Conservation (phyloP, 2,113 vertebrate genomes). For the Riparia riparia region DNA sequence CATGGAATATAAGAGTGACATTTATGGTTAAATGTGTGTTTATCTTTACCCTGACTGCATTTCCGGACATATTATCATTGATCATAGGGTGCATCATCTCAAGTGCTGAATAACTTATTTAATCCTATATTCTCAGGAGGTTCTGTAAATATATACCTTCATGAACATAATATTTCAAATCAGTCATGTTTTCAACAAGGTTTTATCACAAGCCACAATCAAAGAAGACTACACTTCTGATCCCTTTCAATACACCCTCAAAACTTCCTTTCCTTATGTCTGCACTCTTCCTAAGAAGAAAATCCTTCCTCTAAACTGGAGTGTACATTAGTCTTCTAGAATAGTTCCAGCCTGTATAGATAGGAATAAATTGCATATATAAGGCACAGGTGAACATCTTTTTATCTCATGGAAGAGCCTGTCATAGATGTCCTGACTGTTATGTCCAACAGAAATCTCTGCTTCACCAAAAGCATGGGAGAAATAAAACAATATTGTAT, state of each 20-base stretch:
- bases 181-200: neutral
- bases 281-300: neutral
- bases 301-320: neutral
- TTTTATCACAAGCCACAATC: neutral
- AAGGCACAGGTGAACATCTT: neutral
- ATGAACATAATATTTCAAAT: neutral
- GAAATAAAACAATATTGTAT: neutral
- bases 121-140: neutral
- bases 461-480: neutral
- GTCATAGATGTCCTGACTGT: neutral
- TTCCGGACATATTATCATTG: neutral
- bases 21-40: neutral
- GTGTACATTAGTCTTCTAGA: rapidly evolving
- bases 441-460: neutral
- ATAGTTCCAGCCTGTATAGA: neutral
- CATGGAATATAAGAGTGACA: neutral
- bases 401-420: neutral
- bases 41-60: neutral
- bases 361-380: neutral
- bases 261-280: neutral
- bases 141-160: neutral
- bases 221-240: neutral
- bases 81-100: neutral
- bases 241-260: neutral
- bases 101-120: neutral